Percentiles rank a stretch among this genome's conserved stretches.
Conservation (phyloP, 1,140 invertebrate species). For the Drosophila neocordata region DNA sequence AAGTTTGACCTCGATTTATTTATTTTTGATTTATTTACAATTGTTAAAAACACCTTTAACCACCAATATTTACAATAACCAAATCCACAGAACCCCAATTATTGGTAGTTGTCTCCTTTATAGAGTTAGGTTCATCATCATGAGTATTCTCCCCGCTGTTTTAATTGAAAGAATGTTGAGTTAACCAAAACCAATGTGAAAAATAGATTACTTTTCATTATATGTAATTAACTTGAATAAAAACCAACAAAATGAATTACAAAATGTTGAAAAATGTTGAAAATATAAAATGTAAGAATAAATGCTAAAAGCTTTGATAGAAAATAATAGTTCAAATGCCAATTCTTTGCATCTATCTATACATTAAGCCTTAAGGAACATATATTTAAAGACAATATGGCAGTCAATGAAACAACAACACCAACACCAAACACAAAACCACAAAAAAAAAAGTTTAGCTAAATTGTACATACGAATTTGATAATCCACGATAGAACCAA, state of each 20-base stretch:
- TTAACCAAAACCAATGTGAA: slow-evolving; percentile 44
- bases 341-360: no score
- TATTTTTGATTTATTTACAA: slow-evolving; percentile 43
- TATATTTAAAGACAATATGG: slow-evolving; percentile 5
- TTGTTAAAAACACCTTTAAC: slow-evolving; percentile 46
- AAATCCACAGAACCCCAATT: slow-evolving; percentile 39
- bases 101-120: not conserved
- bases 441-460: slow-evolving; percentile 4
- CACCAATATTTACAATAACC: slow-evolving; percentile 54
- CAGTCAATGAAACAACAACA: slow-evolving; percentile 14
- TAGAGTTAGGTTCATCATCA: not conserved
- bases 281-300: no score
- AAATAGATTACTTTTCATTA: slow-evolving; percentile 40
- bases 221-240: not conserved
- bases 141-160: slow-evolving; percentile 44
- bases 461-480: slow-evolving; percentile 90
- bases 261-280: no score
- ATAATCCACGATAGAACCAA: slow-evolving; percentile 93
- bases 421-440: slow-evolving; percentile 15
- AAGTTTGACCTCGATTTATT: slow-evolving; percentile 15
- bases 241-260: slow-evolving; percentile 8
- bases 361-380: no score
- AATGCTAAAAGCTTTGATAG: no score
- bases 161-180: slow-evolving; percentile 18
- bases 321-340: not conserved